Conservation (phyloP, 1,140 invertebrate species). For the Chionoecetes opilio region DNA sequence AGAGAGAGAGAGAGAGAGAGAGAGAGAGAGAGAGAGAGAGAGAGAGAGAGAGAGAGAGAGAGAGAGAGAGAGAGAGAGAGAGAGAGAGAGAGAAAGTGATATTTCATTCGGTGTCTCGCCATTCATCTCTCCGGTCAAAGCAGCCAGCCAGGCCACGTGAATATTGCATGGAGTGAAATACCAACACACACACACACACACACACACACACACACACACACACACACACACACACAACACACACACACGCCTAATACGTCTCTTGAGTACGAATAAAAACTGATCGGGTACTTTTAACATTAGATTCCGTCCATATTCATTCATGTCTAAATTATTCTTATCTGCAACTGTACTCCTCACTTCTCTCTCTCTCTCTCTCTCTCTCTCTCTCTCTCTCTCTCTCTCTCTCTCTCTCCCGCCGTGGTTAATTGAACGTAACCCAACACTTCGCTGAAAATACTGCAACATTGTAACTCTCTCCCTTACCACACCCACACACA, state of each 20-base stretch:
- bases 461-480: background rate
- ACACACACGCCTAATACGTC: background rate
- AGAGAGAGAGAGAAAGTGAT: background rate
- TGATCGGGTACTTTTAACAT: too few relatives aligned
- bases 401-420: background rate
- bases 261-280: too few relatives aligned
- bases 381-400: constrained; percentile 41
- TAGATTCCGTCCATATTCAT: too few relatives aligned
- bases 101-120: too few relatives aligned
- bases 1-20: constrained; percentile 41
- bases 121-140: too few relatives aligned
- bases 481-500: too few relatives aligned
- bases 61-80: background rate
- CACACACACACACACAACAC: constrained; percentile 40
- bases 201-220: constrained; percentile 41
- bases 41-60: constrained; percentile 46
- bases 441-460: constrained; percentile 7
- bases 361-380: constrained; percentile 31
- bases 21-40: constrained; percentile 45
- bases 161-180: background rate
- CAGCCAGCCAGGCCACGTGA: too few relatives aligned
- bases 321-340: too few relatives aligned
- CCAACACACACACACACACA: constrained; percentile 46
- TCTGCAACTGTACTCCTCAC: too few relatives aligned
- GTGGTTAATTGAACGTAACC: background rate